phyloP scores from a whole-genome alignment of 2,888 invertebrate genomes.

The Digitonthophagus gazella region DNA sequence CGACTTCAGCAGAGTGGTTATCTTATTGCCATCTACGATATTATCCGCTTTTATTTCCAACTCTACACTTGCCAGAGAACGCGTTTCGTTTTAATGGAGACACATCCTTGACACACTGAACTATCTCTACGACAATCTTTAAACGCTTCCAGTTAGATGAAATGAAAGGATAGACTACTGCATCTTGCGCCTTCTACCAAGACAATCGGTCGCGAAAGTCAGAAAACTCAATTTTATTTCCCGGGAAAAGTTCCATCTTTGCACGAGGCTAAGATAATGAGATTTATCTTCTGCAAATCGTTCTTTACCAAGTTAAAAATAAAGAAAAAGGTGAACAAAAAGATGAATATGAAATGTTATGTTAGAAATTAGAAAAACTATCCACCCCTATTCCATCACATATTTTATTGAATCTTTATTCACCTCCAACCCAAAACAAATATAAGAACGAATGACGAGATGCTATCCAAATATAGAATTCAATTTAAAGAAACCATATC shows the following conservation, averaged over 20 bases:
- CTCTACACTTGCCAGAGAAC: neutral
- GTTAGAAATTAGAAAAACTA: too few species aligned
- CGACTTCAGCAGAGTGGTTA: conserved; percentile 3
- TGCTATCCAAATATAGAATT: too few species aligned
- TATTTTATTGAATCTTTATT: too few species aligned
- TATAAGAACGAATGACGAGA: too few species aligned
- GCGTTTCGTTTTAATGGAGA: conserved; percentile 14
- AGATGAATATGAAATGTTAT: too few species aligned
- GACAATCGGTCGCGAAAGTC: neutral
- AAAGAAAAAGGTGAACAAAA: too few species aligned
- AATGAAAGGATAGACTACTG: neutral
- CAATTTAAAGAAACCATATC: too few species aligned
- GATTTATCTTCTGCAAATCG: neutral
- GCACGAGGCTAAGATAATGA: neutral
- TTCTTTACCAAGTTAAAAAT: too few species aligned
- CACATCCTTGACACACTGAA: conserved; percentile 13
- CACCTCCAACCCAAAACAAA: too few species aligned
- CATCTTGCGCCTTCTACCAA: neutral
- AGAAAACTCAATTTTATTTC: neutral
- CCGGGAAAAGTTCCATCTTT: neutral
- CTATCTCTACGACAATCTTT: conserved; percentile 10
- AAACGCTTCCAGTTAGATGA: neutral
- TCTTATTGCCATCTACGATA: conserved; percentile 15
- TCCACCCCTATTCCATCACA: too few species aligned
- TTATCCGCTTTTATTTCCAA: conserved; percentile 13